Conservation (phyloP, 2,113 vertebrate species). For the Elephas maximus region DNA sequence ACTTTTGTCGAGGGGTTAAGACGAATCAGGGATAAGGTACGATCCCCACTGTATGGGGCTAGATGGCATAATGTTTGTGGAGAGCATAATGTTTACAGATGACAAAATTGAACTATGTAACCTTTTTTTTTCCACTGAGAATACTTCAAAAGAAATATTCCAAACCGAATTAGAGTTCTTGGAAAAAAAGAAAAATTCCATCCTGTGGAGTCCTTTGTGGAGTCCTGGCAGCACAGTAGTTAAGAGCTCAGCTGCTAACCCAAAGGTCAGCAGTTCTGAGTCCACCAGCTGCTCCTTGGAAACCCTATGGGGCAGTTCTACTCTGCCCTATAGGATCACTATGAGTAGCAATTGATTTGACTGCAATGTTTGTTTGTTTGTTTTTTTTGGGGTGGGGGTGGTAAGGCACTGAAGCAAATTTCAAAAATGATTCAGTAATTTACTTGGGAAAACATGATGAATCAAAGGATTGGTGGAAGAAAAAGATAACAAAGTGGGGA, state of each 20-base stretch:
- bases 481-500: neutral
- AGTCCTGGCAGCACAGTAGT: too few relatives aligned
- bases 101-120: neutral
- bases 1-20: neutral
- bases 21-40: neutral
- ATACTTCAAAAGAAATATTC: neutral
- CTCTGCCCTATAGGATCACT: too few relatives aligned
- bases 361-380: too few relatives aligned
- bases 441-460: neutral
- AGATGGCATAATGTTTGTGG: neutral
- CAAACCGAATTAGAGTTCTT: slow-evolving; percentile 12
- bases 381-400: too few relatives aligned
- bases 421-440: neutral
- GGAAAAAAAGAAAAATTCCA: neutral
- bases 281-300: too few relatives aligned
- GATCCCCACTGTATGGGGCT: rapidly evolving
- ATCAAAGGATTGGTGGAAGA: slow-evolving; percentile 33
- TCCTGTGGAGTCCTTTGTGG: too few relatives aligned
- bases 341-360: too few relatives aligned
- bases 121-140: neutral
- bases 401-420: neutral
- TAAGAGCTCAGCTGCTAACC: too few relatives aligned
- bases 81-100: neutral
- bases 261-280: too few relatives aligned
- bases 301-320: too few relatives aligned